Evolutionary conservation across 2,797 vertebrate species (phyloP).

Genomic region (Danio albolineatus): DNA sequence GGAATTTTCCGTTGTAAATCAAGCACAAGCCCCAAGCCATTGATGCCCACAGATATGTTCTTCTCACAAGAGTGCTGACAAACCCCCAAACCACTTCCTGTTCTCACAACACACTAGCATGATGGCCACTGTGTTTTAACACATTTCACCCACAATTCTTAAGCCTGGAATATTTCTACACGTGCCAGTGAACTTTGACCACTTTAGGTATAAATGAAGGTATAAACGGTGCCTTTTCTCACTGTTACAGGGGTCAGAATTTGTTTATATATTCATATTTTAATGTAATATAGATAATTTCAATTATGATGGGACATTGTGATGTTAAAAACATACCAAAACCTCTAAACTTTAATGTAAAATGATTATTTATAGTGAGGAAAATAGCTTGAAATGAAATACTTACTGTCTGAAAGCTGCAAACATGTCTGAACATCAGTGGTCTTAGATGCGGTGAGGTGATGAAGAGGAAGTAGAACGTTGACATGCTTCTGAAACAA

Average conservation of each 20-base stretch:
- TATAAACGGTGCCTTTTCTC: not conserved
- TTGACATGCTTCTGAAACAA: not conserved
- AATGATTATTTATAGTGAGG: not conserved
- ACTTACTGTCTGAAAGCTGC: not conserved
- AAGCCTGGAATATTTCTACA: not conserved
- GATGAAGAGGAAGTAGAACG: conserved; percentile 1
- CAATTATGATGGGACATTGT: not conserved
- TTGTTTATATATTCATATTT: not conserved
- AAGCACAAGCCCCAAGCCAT: not conserved
- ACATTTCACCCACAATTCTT: not conserved
- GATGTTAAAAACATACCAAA: not conserved
- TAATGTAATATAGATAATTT: not conserved
- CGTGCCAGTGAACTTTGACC: not conserved
- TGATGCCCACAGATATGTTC: conserved; percentile 2
- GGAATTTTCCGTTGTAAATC: conserved; percentile 6
- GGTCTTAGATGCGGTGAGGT: not conserved
- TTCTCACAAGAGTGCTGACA: not conserved
- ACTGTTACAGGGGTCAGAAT: not conserved
- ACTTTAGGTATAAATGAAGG: not conserved
- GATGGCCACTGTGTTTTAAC: not conserved
- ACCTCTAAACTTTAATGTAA: not conserved
- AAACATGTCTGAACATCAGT: not conserved
- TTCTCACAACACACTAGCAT: conserved; percentile 17
- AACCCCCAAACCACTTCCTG: conserved; percentile 31
- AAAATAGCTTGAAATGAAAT: not conserved